A percentile compares a stretch with the other conserved stretches of the same genome.
phyloP scores from a whole-genome alignment of 2,797 vertebrate species.

The Helicolenus hilgendorfi region DNA sequence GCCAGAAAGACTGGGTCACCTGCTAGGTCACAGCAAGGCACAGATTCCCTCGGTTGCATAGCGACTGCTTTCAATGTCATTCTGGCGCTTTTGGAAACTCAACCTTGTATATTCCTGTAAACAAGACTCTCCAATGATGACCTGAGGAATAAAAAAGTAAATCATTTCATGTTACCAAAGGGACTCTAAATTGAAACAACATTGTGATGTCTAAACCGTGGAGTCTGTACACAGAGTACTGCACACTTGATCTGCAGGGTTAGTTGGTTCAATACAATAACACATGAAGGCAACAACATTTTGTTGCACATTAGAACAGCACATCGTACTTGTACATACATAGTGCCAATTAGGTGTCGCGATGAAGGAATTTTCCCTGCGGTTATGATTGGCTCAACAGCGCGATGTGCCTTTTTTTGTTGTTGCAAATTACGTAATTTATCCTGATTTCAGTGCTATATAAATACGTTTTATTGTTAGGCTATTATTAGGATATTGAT shows the following conservation, averaged over 20 bases:
- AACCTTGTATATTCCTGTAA: constrained; percentile 66
- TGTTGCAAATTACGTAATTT: no score
- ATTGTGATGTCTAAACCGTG: constrained; percentile 1
- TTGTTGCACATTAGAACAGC: neutral
- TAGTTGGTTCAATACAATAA: constrained; percentile 4
- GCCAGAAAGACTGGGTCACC: constrained; percentile 78
- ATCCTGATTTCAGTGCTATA: no score
- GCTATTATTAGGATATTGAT: no score
- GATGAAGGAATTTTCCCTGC: no score
- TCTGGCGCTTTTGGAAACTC: constrained; percentile 58
- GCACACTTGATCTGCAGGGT: constrained; percentile 25
- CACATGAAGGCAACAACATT: constrained; percentile 12
- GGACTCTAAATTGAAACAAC: constrained; percentile 55
- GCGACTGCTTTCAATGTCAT: constrained; percentile 77
- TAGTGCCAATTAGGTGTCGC: neutral
- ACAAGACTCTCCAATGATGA: constrained; percentile 64
- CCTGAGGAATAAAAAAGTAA: constrained; percentile 56
- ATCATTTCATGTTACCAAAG: constrained; percentile 45
- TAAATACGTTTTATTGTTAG: no score
- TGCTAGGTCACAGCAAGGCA: constrained; percentile 67
- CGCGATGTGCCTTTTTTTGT: no score
- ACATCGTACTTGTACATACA: neutral
- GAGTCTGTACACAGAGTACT: neutral
- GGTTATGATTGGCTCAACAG: no score
- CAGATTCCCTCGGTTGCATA: constrained; percentile 66